phyloP scores from a whole-genome alignment of 2,797 vertebrate genomes.

The Mus minutoides region DNA sequence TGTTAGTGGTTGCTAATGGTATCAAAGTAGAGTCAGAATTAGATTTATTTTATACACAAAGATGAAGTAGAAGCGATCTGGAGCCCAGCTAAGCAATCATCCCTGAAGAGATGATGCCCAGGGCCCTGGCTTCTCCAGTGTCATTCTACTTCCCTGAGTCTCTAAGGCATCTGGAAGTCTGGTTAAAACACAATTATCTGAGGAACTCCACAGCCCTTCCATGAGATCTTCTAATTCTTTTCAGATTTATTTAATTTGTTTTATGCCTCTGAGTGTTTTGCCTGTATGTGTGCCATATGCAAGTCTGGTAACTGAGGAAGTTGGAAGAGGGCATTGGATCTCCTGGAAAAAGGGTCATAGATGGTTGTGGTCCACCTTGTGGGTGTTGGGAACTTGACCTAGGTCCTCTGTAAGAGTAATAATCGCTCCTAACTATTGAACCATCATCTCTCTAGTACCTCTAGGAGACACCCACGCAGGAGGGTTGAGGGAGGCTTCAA shows the following conservation, averaged over 20 bases:
- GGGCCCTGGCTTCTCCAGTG: background rate
- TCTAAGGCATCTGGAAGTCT: slow-evolving; percentile 21
- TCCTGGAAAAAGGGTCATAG: too few species aligned
- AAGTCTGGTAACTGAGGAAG: background rate
- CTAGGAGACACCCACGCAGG: background rate
- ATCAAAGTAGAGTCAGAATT: background rate
- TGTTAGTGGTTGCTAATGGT: background rate
- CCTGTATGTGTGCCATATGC: background rate
- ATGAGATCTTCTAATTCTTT: background rate
- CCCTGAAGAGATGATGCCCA: background rate
- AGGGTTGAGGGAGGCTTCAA: background rate
- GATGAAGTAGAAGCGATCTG: background rate
- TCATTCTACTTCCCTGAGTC: slow-evolving; percentile 37
- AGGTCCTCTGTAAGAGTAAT: background rate
- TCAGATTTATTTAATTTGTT: background rate
- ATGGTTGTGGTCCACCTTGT: background rate
- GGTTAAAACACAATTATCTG: background rate
- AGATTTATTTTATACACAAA: background rate
- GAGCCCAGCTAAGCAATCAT: background rate
- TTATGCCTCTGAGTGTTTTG: background rate
- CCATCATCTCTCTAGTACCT: background rate
- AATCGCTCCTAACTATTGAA: too few species aligned
- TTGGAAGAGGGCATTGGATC: background rate
- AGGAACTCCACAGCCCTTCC: background rate
- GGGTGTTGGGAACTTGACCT: background rate